A percentile compares a stretch with the other conserved stretches of the same genome.
Evolutionary conservation across 2,888 invertebrate species (phyloP).

Genomic region (Thymelicus sylvestris): DNA sequence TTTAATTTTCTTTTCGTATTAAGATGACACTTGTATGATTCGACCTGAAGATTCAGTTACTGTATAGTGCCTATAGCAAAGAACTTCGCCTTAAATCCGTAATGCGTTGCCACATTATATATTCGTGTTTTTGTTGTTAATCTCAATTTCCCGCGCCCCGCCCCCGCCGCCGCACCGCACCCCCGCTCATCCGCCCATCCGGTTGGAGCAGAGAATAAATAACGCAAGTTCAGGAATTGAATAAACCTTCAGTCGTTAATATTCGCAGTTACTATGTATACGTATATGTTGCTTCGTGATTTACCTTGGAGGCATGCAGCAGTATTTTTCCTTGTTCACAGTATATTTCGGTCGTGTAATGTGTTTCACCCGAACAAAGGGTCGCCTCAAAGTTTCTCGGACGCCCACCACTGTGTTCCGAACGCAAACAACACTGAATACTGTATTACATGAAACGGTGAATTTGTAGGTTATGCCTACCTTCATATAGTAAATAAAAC

Average conservation of each 20-base stretch:
- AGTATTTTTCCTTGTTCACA: slow-evolving; percentile 1
- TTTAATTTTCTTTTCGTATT: too few species aligned
- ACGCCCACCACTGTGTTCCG: not conserved
- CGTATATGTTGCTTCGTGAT: slow-evolving; percentile 18
- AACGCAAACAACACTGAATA: too few species aligned
- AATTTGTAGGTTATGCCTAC: too few species aligned
- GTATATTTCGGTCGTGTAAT: too few species aligned
- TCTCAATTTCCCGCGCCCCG: slow-evolving; percentile 42
- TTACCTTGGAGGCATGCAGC: slow-evolving; percentile 11
- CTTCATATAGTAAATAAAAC: too few species aligned
- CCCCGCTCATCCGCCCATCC: not conserved
- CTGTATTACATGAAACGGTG: too few species aligned
- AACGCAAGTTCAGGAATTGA: slow-evolving; percentile 30
- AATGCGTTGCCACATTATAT: slow-evolving; percentile 39
- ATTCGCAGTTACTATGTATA: slow-evolving; percentile 14
- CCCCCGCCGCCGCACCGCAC: slow-evolving; percentile 25
- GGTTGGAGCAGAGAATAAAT: slow-evolving; percentile 22
- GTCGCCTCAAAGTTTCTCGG: not conserved
- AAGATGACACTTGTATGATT: too few species aligned
- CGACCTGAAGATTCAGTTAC: too few species aligned
- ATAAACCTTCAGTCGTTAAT: slow-evolving; percentile 26
- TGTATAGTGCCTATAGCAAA: not conserved
- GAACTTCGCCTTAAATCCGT: slow-evolving; percentile 35
- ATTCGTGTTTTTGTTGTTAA: slow-evolving; percentile 41
- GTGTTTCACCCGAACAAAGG: not conserved